Conservation (phyloP, 2,113 vertebrate genomes). For the Colius striatus region DNA sequence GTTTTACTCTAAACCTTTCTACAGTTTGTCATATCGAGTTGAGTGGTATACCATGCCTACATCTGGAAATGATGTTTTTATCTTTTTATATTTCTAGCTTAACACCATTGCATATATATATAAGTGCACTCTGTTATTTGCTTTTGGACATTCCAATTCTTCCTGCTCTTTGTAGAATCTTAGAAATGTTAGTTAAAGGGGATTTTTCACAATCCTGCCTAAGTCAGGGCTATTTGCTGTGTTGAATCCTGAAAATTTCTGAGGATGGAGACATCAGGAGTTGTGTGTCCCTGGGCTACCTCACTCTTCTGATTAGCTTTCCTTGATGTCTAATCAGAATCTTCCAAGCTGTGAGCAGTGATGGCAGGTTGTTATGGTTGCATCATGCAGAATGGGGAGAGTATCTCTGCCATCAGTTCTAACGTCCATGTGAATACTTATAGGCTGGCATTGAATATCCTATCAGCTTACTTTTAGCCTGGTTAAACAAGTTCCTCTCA, state of each 20-base stretch:
- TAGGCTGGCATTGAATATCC: not conserved
- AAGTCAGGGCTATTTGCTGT: not conserved
- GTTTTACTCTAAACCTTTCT: not conserved
- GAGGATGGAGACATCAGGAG: not conserved
- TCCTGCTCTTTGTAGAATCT: not conserved
- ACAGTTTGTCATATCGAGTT: not conserved
- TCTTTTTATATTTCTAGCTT: not conserved
- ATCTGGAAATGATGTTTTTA: not conserved
- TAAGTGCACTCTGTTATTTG: not conserved
- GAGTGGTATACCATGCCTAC: not conserved
- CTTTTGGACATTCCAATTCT: not conserved
- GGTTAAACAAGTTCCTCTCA: not conserved
- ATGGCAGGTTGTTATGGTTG: not conserved
- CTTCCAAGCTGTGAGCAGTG: not conserved
- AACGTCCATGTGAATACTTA: not conserved
- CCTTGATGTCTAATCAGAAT: too few species aligned
- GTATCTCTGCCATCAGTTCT: not conserved
- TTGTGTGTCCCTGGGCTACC: not conserved
- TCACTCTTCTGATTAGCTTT: not conserved
- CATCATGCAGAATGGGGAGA: not conserved
- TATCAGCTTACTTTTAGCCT: not conserved
- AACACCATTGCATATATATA: fast-evolving
- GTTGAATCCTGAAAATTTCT: not conserved
- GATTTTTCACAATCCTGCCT: not conserved
- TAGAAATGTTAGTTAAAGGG: not conserved